These are phyloP conservation scores for Apodemus sylvaticus DNA, from an alignment of 2,113 vertebrate genomes.

Conservation along the genomic window DNA sequence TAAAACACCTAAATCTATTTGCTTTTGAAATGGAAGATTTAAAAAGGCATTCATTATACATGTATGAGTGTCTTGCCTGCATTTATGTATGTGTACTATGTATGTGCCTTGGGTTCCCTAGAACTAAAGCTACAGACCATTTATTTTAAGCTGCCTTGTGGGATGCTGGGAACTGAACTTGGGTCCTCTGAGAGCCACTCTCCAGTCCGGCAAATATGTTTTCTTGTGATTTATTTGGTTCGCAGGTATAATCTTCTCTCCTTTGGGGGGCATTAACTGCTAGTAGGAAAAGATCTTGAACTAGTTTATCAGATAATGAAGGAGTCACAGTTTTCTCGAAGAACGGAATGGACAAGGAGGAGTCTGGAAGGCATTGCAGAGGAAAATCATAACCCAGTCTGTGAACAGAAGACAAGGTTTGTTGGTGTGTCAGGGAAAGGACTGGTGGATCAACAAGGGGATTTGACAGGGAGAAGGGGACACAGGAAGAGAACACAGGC, in stretches of 20 bases:
- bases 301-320: neutral
- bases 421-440: neutral
- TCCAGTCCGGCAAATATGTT: neutral
- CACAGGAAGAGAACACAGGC: neutral
- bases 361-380: neutral
- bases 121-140: no score
- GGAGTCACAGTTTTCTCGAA: neutral
- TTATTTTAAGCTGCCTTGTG: neutral
- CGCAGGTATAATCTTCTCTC: neutral
- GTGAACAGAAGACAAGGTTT: neutral
- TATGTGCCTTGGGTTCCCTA: neutral
- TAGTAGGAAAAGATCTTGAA: neutral
- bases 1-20: neutral
- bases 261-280: neutral
- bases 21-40: neutral
- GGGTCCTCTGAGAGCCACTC: neutral
- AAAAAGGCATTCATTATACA: neutral
- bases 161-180: neutral
- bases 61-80: neutral
- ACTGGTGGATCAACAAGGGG: neutral
- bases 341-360: neutral
- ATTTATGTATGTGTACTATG: no score
- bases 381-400: neutral
- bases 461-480: neutral
- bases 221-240: neutral